These are phyloP conservation scores for Epinotia bilunana DNA, from an alignment of 2,888 invertebrate genomes.

Conservation along the genomic window DNA sequence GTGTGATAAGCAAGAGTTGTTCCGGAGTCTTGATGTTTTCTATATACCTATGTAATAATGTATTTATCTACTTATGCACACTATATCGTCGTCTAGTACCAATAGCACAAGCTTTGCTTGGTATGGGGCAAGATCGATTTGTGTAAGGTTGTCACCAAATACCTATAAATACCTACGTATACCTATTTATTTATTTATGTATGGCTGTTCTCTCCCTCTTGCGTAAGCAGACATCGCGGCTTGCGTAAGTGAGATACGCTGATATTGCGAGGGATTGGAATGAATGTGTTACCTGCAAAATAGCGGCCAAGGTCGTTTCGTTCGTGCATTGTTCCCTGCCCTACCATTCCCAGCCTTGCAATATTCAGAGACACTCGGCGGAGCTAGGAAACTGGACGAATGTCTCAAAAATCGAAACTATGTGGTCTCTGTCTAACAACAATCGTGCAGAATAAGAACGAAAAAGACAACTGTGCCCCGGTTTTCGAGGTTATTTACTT, in stretches of 20 bases:
- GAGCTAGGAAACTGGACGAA: constrained; percentile 16
- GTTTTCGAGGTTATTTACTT: not conserved
- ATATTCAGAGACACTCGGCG: constrained; percentile 26
- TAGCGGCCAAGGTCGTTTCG: not conserved
- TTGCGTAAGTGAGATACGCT: not conserved
- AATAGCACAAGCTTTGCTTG: too few species aligned
- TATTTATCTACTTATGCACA: too few species aligned
- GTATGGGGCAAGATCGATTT: too few species aligned
- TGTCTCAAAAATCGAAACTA: constrained; percentile 11
- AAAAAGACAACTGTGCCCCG: not conserved
- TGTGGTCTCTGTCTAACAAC: not conserved
- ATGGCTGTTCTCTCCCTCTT: not conserved
- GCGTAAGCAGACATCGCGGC: not conserved
- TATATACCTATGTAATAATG: too few species aligned
- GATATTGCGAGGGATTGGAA: not conserved
- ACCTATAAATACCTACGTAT: too few species aligned
- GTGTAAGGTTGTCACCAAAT: too few species aligned
- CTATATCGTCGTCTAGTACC: too few species aligned
- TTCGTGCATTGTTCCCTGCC: not conserved
- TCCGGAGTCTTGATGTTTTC: too few species aligned
- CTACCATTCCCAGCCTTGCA: constrained; percentile 43
- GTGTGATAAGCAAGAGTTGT: too few species aligned
- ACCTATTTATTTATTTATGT: too few species aligned
- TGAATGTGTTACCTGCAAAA: not conserved
- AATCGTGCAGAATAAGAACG: not conserved